A percentile compares a stretch with the other conserved stretches of the same genome.
Conservation (phyloP, 1,140 invertebrate genomes). For the Holotrichia oblita region DNA sequence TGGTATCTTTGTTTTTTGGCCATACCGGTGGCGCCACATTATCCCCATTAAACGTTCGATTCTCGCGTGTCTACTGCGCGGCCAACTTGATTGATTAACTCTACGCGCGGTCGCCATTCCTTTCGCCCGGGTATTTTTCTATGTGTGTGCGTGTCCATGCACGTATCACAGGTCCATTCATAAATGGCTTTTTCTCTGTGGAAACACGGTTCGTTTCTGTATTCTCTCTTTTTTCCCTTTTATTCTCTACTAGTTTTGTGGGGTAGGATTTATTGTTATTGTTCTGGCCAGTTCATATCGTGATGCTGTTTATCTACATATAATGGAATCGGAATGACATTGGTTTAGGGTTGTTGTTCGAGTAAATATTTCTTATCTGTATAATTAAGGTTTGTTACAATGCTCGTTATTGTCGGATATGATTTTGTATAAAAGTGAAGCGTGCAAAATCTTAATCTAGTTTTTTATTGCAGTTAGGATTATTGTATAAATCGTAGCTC, state of each 20-base stretch:
- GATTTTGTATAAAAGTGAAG: too few relatives aligned
- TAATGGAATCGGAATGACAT: background rate
- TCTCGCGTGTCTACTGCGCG: constrained; percentile 26
- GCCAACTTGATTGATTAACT: constrained; percentile 33
- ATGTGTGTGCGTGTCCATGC: constrained; percentile 13
- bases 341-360: background rate
- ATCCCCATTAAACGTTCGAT: constrained; percentile 33
- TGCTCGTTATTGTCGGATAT: too few relatives aligned
- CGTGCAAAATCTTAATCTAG: too few relatives aligned
- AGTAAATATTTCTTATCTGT: background rate
- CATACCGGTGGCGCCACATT: constrained; percentile 28
- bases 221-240: background rate
- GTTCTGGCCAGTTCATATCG: background rate
- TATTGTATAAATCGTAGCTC: too few relatives aligned
- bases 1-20: constrained; percentile 29
- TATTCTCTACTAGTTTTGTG: background rate
- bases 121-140: background rate
- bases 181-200: constrained; percentile 33
- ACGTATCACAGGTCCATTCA: constrained; percentile 16
- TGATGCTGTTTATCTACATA: background rate
- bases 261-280: constrained; percentile 8
- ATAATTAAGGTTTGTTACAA: background rate
- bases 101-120: constrained; percentile 15
- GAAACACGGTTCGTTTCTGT: background rate
- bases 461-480: too few relatives aligned